Evolutionary conservation across 2,888 invertebrate genomes (phyloP), one percentile per base, ranked within the genome.

Genomic region (Eupeodes luniger): DNA sequence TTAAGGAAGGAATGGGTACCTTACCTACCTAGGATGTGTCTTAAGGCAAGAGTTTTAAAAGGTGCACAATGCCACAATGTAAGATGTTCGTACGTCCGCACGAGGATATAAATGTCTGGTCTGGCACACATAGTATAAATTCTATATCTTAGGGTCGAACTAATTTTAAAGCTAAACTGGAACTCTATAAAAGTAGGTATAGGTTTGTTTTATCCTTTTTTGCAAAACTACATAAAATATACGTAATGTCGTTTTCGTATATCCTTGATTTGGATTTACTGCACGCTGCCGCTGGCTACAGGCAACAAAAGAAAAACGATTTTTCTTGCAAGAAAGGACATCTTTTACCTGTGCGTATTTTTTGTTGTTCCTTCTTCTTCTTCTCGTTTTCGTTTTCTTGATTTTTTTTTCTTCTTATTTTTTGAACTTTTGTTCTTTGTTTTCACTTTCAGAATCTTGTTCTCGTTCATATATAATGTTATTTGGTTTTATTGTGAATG

Each of bases 121-220:
- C 40, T 40, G 40, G 40, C 40, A 40, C 40, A 19, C 40, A 55
- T 44, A 4, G 19, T 27, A 72, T 59, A 72, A 59, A 59, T 59
- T 59, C 59, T 14, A 44, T 69, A 44, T 69, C 36, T 55, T 69
- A 70, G 36, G 82, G 77, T 69, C 69, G 77, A 82, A 82, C 82
- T 64, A 70, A 82, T 82, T 82, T 69, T 59, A 72, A 72, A 72
- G 72, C 62, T 19, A 16, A 53, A 34, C 61, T 44, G n/a, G 47
- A 47, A 59, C 70, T 72, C 44, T 34, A 59, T 59, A 70, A 55
- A 19, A 66, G 19, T 67, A 49, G 16, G 40, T 40, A 40, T 9
- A 55, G 62, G 77, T n/a, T 55, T 66, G 14, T 47, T 34, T 55
- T 44, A 40, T 66, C 40, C 40, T 40, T 70, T 61, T 62, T 55